These are phyloP conservation scores for Ypsolopha sequella DNA, from an alignment of 2,888 invertebrate genomes.

Conservation along the genomic window DNA sequence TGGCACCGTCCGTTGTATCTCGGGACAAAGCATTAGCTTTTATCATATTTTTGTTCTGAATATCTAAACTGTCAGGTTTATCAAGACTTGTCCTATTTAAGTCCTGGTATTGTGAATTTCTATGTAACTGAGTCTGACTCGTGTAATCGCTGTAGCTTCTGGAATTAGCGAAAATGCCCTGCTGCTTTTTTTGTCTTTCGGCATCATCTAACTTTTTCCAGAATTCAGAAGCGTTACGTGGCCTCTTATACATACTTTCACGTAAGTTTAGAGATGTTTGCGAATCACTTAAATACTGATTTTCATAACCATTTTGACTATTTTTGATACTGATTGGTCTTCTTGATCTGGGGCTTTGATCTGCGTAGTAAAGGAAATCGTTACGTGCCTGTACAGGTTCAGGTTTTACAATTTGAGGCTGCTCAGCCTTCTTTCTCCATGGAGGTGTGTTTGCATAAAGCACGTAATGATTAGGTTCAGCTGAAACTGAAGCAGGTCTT, in stretches of 20 bases:
- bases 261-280: conserved; percentile 44
- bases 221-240: conserved; percentile 71
- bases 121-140: conserved; percentile 29
- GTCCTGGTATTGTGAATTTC: conserved; percentile 26
- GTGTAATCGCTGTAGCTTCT: conserved; percentile 52
- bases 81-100: conserved; percentile 21
- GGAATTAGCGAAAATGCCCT: conserved; percentile 37
- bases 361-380: conserved; percentile 77
- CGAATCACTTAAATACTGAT: conserved; percentile 63
- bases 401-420: conserved; percentile 38
- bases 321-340: conserved; percentile 78
- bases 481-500: conserved; percentile 61
- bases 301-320: conserved; percentile 50
- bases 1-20: conserved; percentile 50
- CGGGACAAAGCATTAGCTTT: conserved; percentile 32
- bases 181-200: conserved; percentile 48
- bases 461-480: conserved; percentile 61
- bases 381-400: conserved; percentile 50
- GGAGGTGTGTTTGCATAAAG: conserved; percentile 48
- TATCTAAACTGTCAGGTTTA: conserved; percentile 29
- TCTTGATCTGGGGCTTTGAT: conserved; percentile 79
- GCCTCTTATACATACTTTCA: conserved; percentile 41
- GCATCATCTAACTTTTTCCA: conserved; percentile 74
- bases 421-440: conserved; percentile 46
- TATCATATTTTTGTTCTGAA: conserved; percentile 34